Conservation (phyloP, 2,797 vertebrate genomes). For the Margarornis squamiger region DNA sequence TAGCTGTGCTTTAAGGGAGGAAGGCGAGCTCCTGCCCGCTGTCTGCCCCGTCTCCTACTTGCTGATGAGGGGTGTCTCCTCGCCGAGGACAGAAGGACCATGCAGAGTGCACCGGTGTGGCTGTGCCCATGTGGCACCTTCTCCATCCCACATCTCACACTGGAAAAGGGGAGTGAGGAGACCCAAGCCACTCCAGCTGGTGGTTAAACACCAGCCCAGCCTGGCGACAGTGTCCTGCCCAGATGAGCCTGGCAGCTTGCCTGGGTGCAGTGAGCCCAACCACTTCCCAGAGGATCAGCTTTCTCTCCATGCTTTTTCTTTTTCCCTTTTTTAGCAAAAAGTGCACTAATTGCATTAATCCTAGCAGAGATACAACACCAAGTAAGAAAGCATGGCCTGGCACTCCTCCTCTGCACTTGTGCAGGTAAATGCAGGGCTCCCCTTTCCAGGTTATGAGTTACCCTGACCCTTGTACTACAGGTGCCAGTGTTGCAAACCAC, state of each 20-base stretch:
- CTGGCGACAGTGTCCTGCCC: background rate
- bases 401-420: rapidly evolving
- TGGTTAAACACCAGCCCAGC: background rate
- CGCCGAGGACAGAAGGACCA: rapidly evolving
- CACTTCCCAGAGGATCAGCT: background rate
- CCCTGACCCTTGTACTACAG: rapidly evolving
- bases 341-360: background rate
- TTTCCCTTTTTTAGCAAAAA: background rate
- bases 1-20: background rate
- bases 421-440: background rate
- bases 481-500: background rate
- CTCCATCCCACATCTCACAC: rapidly evolving
- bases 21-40: background rate
- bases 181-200: background rate
- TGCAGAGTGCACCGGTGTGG: rapidly evolving
- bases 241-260: background rate
- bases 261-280: rapidly evolving
- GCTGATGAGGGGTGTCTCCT: background rate
- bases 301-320: no score
- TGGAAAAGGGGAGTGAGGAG: rapidly evolving
- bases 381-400: background rate
- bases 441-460: rapidly evolving
- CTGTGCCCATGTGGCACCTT: background rate
- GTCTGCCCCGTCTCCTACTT: background rate
- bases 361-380: background rate